phyloP scores from a whole-genome alignment of 2,113 vertebrate genomes.

The Formicarius rufipectus region DNA sequence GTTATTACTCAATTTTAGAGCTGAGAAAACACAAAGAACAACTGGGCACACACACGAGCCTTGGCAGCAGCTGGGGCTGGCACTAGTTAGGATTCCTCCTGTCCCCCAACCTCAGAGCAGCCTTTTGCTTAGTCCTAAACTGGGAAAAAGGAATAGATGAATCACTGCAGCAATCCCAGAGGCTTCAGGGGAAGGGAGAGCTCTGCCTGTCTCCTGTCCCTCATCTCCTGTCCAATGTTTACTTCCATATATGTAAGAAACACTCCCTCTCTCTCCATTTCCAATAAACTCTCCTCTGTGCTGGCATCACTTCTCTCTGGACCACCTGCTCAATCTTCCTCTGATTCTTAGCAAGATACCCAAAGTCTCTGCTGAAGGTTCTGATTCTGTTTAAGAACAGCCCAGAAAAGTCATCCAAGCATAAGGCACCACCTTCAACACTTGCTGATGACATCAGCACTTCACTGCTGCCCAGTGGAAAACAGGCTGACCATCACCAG shows the following conservation, averaged over 20 bases:
- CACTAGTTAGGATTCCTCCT: not conserved
- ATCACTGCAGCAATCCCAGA: not conserved
- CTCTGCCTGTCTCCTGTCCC: not conserved
- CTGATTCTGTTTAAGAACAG: not conserved
- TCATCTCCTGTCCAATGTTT: not conserved
- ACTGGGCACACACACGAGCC: not conserved
- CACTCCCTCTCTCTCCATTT: not conserved
- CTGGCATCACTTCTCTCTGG: not conserved
- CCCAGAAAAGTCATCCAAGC: not conserved
- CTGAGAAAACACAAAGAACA: constrained; percentile 23
- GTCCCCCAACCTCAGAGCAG: not conserved
- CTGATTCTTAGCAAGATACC: not conserved
- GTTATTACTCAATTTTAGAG: constrained; percentile 33
- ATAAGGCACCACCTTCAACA: not conserved
- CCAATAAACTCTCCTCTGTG: not conserved
- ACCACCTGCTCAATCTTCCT: not conserved
- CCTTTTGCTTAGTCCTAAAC: not conserved
- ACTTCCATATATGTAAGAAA: not conserved
- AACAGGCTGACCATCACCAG: not conserved
- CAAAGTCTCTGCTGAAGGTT: not conserved
- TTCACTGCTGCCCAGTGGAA: not conserved
- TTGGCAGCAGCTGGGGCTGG: not conserved
- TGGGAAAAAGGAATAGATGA: not conserved
- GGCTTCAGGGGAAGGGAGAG: not conserved
- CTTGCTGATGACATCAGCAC: not conserved